Conservation (phyloP, 1,140 invertebrate species). For the Calosoma granatense region DNA sequence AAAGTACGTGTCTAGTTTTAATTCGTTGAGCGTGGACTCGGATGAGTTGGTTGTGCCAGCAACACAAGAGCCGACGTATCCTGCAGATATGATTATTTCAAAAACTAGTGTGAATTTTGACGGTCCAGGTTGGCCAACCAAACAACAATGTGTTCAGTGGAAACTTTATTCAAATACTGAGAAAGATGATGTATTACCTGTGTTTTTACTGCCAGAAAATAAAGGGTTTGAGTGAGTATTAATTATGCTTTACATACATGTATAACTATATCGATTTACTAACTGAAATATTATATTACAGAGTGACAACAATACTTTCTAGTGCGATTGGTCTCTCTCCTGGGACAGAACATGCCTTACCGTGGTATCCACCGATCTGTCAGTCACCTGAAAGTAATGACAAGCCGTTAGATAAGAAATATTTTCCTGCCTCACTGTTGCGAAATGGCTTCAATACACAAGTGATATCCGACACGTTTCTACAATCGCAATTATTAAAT, state of each 20-base stretch:
- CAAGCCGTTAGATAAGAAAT: conserved; percentile 34
- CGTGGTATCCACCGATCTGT: conserved; percentile 66
- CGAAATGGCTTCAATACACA: conserved; percentile 21
- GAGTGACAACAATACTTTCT: conserved; percentile 39
- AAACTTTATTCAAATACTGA: conserved; percentile 26
- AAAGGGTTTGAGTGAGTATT: conserved; percentile 60
- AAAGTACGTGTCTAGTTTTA: not conserved
- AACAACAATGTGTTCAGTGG: conserved; percentile 29
- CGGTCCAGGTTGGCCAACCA: conserved; percentile 26
- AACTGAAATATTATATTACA: conserved; percentile 27
- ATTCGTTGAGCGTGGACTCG: not conserved
- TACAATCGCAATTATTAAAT: conserved; percentile 39
- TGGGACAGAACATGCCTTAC: conserved; percentile 52
- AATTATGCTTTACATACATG: conserved; percentile 12
- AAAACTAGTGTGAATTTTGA: conserved; percentile 26
- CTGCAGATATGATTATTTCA: conserved; percentile 20
- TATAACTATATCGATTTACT: conserved; percentile 14
- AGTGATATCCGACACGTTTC: conserved; percentile 20
- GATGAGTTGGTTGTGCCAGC: not conserved
- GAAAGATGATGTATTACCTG: conserved; percentile 38
- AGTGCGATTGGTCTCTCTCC: conserved; percentile 49
- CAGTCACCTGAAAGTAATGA: conserved; percentile 33
- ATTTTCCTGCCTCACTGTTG: conserved; percentile 28
- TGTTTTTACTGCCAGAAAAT: conserved; percentile 63
- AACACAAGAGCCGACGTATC: conserved; percentile 22